These are phyloP conservation scores for Agapostemon virescens DNA, from an alignment of 2,888 invertebrate species.

Conservation along the genomic window DNA sequence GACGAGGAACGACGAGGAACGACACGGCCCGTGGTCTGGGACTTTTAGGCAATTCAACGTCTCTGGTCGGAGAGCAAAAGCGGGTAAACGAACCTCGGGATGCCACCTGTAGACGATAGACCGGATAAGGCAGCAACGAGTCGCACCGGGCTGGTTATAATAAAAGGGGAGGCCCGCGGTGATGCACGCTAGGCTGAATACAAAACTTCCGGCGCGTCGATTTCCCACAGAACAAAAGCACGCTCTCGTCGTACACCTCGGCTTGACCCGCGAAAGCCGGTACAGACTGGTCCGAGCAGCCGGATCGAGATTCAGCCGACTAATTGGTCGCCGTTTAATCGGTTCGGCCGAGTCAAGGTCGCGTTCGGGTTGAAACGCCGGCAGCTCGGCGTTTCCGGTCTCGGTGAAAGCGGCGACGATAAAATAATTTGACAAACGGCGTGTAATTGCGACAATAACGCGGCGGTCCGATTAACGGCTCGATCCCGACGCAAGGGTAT, in stretches of 20 bases:
- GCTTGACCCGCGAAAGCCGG: slow-evolving; percentile 11
- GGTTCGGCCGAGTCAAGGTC: slow-evolving; percentile 46
- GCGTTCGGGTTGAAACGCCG: slow-evolving; percentile 15
- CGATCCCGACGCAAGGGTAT: neutral
- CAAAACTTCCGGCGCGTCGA: slow-evolving; percentile 56
- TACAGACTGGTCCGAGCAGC: neutral
- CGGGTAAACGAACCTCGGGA: slow-evolving; percentile 38
- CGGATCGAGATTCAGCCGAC: neutral
- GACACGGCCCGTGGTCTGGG: neutral
- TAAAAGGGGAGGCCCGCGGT: slow-evolving; percentile 55
- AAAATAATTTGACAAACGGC: slow-evolving; percentile 48
- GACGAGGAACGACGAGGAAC: too few species aligned
- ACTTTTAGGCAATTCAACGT: slow-evolving; percentile 21
- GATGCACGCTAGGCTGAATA: slow-evolving; percentile 67
- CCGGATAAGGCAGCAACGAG: slow-evolving; percentile 60
- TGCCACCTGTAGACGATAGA: slow-evolving; percentile 43
- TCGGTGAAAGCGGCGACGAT: slow-evolving; percentile 44
- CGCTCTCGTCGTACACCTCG: neutral
- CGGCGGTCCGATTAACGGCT: slow-evolving; percentile 46
- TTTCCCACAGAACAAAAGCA: slow-evolving; percentile 53
- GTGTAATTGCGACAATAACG: slow-evolving; percentile 47
- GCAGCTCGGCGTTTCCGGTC: slow-evolving; percentile 39
- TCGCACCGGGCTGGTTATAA: slow-evolving; percentile 59
- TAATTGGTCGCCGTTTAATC: neutral
- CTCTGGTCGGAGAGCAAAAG: neutral